A percentile compares a stretch with the other conserved stretches of the same genome.
These are phyloP conservation scores for Drosophila willistoni DNA, from an alignment of 1,140 invertebrate species.

Conservation along the genomic window DNA sequence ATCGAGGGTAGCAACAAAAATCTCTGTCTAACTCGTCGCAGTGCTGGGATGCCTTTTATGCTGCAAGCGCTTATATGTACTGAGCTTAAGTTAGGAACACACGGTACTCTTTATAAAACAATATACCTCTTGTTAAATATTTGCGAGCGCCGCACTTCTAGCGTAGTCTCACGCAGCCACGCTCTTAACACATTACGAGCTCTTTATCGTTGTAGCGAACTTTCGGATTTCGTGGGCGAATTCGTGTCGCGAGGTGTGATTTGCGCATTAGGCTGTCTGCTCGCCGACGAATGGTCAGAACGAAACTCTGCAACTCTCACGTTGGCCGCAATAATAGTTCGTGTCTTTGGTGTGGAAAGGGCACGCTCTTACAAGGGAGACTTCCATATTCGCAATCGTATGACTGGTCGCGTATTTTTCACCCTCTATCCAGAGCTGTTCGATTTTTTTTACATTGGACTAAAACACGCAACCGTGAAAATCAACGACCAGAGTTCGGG, in stretches of 20 bases:
- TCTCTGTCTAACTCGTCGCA: slow-evolving; percentile 91
- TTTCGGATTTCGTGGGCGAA: slow-evolving; percentile 89
- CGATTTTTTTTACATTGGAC: slow-evolving; percentile 88
- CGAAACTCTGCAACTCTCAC: slow-evolving; percentile 94
- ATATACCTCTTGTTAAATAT: slow-evolving; percentile 86
- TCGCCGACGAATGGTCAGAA: slow-evolving; percentile 90
- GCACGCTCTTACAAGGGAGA: slow-evolving; percentile 88
- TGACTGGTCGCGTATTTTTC: slow-evolving; percentile 93
- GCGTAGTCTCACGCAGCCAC: slow-evolving; percentile 87
- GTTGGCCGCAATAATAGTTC: slow-evolving; percentile 92
- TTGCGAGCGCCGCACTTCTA: slow-evolving; percentile 49
- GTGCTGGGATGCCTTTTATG: slow-evolving; percentile 96
- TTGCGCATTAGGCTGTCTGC: slow-evolving; percentile 90
- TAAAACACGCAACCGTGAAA: slow-evolving; percentile 44
- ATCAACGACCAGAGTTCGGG: not conserved
- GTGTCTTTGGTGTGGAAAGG: slow-evolving; percentile 95
- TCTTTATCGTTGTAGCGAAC: slow-evolving; percentile 89
- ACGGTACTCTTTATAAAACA: slow-evolving; percentile 86
- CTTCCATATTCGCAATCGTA: slow-evolving; percentile 89
- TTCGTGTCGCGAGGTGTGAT: slow-evolving; percentile 90
- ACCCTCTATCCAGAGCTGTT: slow-evolving; percentile 91
- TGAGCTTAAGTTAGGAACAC: slow-evolving; percentile 86
- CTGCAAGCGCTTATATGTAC: slow-evolving; percentile 90
- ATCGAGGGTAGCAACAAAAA: slow-evolving; percentile 12
- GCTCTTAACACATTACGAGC: slow-evolving; percentile 93